Percentiles rank a stretch among this genome's conserved stretches.
Evolutionary conservation across 2,888 invertebrate genomes (phyloP).

Genomic region (Colletes collaris): DNA sequence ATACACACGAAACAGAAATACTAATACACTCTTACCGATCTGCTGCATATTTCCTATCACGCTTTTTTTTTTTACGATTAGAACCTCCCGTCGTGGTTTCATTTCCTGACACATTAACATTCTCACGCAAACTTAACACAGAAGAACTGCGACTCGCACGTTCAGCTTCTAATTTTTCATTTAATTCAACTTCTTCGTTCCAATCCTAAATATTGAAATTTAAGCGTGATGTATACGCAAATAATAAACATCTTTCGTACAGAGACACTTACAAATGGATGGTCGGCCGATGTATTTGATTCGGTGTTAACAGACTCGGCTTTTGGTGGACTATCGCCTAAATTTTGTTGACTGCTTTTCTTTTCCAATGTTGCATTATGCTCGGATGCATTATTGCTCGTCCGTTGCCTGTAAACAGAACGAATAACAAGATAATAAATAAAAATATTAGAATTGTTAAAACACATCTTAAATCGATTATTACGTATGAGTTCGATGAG

Average conservation of each 20-base stretch:
- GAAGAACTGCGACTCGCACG: conserved; percentile 85
- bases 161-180: conserved; percentile 83
- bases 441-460: neutral
- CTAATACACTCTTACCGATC: conserved; percentile 69
- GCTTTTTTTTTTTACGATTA: conserved; percentile 77
- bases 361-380: conserved; percentile 67
- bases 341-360: conserved; percentile 64
- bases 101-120: conserved; percentile 68
- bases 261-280: conserved; percentile 60
- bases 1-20: neutral
- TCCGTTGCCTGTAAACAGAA: conserved; percentile 68
- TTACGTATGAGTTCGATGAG: conserved; percentile 74
- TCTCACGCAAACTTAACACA: conserved; percentile 83
- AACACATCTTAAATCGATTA: conserved; percentile 12
- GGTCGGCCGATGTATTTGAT: conserved; percentile 45
- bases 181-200: conserved; percentile 86
- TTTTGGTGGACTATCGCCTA: conserved; percentile 70
- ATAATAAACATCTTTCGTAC: neutral
- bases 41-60: conserved; percentile 77
- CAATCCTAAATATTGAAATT: conserved; percentile 83
- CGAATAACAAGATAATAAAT: neutral
- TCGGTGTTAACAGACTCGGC: conserved; percentile 69
- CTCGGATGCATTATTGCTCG: conserved; percentile 67
- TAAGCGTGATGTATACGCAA: neutral
- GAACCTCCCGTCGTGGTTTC: conserved; percentile 58